Percentiles rank a stretch among this genome's conserved stretches.
phyloP scores from a whole-genome alignment of 2,113 vertebrate species.

The Jaculus jaculus region DNA sequence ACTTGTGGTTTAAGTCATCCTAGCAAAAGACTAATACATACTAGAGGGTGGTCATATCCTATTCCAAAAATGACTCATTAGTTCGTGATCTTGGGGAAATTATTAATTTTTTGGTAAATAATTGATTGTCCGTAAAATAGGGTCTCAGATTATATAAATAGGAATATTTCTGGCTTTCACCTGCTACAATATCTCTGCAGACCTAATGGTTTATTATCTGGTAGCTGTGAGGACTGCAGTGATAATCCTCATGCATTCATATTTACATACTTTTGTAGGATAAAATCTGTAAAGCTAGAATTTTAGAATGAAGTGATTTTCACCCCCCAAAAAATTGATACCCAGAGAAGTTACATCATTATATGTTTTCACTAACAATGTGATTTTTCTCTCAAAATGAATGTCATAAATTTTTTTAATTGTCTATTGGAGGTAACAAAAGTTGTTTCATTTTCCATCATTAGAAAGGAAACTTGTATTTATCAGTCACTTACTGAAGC shows the following conservation, averaged over 20 bases:
- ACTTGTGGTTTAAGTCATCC: neutral
- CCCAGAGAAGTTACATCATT: neutral
- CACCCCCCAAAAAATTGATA: neutral
- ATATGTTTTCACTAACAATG: neutral
- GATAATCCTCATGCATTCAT: neutral
- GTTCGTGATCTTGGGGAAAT: neutral
- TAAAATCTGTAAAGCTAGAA: conserved; percentile 21
- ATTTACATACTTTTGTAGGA: neutral
- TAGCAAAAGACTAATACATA: neutral
- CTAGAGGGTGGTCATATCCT: neutral
- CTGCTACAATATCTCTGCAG: neutral
- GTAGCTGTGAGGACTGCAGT: neutral
- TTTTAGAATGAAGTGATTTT: conserved; percentile 32
- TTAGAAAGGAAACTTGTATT: neutral
- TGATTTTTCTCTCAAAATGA: neutral
- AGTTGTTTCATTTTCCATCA: neutral
- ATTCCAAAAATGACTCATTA: neutral
- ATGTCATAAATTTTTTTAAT: neutral
- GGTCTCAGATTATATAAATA: neutral
- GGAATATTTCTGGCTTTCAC: neutral
- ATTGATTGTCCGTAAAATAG: neutral
- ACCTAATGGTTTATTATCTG: neutral
- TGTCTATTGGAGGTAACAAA: neutral
- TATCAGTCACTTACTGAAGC: conserved; percentile 23
- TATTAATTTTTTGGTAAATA: neutral